Conservation (phyloP, 2,888 invertebrate genomes). For the Perdita meconis region DNA sequence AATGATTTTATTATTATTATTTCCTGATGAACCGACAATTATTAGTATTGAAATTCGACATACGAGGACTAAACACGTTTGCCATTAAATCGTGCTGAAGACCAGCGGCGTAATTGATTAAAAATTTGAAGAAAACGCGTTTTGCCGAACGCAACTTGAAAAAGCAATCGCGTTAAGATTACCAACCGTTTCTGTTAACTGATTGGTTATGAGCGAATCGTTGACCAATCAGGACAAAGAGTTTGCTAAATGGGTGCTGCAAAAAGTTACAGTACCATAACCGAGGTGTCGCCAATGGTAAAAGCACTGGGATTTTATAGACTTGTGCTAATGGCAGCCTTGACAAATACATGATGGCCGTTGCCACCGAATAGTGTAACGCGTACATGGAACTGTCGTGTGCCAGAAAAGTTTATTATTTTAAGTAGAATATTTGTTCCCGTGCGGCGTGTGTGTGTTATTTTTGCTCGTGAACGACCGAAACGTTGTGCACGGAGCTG, state of each 20-base stretch:
- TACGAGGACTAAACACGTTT: constrained; percentile 5
- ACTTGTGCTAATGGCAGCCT: constrained; percentile 79
- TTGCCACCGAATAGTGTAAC: constrained; percentile 82
- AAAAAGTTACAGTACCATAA: constrained; percentile 65
- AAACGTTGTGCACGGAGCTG: constrained; percentile 53
- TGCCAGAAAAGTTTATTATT: constrained; percentile 74
- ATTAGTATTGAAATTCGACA: constrained; percentile 9
- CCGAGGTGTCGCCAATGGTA: constrained; percentile 69
- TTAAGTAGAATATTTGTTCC: constrained; percentile 66
- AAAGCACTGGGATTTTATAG: constrained; percentile 69
- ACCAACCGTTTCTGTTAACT: constrained; percentile 35
- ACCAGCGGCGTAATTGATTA: constrained; percentile 17
- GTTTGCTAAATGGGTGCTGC: constrained; percentile 51
- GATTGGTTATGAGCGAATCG: constrained; percentile 51
- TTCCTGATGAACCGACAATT: too few relatives aligned
- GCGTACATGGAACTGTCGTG: constrained; percentile 80
- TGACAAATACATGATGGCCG: constrained; percentile 83
- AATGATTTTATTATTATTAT: too few relatives aligned
- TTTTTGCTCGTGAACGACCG: constrained; percentile 58
- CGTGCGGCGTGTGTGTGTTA: constrained; percentile 55
- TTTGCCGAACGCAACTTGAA: constrained; percentile 19
- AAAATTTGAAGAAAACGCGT: constrained; percentile 31
- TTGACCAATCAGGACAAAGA: constrained; percentile 56
- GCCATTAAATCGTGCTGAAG: not conserved
- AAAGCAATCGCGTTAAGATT: constrained; percentile 35